Base-by-base conservation (phyloP, 2,888 invertebrate species). In the Tridacna gigas region DNA sequence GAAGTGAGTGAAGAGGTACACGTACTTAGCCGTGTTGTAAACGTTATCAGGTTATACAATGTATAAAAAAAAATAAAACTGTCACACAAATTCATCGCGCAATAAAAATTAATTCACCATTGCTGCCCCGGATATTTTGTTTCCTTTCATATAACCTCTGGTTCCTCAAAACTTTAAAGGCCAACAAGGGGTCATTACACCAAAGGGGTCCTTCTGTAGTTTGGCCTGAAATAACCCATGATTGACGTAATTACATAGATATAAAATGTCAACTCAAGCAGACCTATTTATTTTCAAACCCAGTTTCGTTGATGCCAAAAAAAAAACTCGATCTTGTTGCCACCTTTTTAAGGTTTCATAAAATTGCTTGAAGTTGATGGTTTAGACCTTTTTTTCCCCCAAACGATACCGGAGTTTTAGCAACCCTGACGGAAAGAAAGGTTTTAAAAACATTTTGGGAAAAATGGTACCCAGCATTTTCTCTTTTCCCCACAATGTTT, bases 211-310 rank as follows among this genome's bases (percentile, higher is more conserved):
- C 51, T 71, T 71, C 47, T 22, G 47, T 71, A 48, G 47, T 80
- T 80, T 74, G 56, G 66, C 65, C 47, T 75, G 65, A 79, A 79
- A 73, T 76, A 80, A 28, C 61, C 76, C 77, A 61, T 79, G 79
- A 83, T 83, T 83, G 77, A 74, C 37, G 73, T 71, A 74, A 83
- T 83, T 83, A 83, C 74, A 76, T 79, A 28, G 79, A 74, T 77
- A 79, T 83, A 79, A 81, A 83, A 83, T 83, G 83, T 83, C 83
- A 83, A 37, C 51, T 60, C 12, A 22, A 12, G 48, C 71, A 71
- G 4, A 9, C 25, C 22, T 47, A 26, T 71, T 67, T 71, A 71
- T 71, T 47, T n/a, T 26, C 69, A 69, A 45, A 45, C 45, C 18
- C 69, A 20, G 66, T 15, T 18, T 66, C 15, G 0, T 18, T 26